These are phyloP conservation scores for Linyphia triangularis DNA, from an alignment of 2,888 invertebrate genomes.

Conservation along the genomic window DNA sequence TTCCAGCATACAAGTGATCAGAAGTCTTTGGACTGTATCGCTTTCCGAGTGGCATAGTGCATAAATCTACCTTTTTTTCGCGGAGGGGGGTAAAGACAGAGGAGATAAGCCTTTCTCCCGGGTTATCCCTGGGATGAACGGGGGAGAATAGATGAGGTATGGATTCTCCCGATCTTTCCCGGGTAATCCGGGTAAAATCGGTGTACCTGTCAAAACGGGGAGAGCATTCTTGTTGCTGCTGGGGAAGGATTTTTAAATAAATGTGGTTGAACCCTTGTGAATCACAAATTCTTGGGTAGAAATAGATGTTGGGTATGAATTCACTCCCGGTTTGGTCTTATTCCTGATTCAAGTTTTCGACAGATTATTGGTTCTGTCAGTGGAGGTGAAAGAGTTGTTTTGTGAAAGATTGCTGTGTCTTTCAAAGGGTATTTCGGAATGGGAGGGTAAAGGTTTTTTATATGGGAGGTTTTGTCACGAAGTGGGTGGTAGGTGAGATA, in stretches of 20 bases:
- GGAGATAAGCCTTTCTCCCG: constrained; percentile 59
- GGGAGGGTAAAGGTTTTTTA: no score
- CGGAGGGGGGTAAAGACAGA: constrained; percentile 31
- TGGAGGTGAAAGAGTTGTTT: neutral
- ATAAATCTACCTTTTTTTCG: constrained; percentile 55
- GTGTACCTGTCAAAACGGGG: constrained; percentile 40
- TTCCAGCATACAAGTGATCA: constrained; percentile 64
- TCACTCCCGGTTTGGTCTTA: neutral
- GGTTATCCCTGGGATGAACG: constrained; percentile 42
- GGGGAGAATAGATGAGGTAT: constrained; percentile 20
- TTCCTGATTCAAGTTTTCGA: neutral
- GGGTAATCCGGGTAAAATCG: constrained; percentile 50
- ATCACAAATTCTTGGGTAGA: constrained; percentile 46
- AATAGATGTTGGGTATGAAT: neutral
- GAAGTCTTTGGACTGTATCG: constrained; percentile 72
- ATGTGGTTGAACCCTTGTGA: constrained; percentile 46
- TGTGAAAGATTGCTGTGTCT: neutral
- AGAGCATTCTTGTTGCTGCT: constrained; percentile 4
- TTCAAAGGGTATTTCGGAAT: neutral
- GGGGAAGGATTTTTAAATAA: constrained; percentile 25
- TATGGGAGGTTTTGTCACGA: no score
- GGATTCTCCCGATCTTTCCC: constrained; percentile 54
- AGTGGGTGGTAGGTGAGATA: no score
- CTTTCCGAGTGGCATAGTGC: constrained; percentile 21
- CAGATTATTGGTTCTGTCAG: neutral